Evolutionary conservation across 2,113 vertebrate genomes (phyloP).

Genomic region (Bos indicus): DNA sequence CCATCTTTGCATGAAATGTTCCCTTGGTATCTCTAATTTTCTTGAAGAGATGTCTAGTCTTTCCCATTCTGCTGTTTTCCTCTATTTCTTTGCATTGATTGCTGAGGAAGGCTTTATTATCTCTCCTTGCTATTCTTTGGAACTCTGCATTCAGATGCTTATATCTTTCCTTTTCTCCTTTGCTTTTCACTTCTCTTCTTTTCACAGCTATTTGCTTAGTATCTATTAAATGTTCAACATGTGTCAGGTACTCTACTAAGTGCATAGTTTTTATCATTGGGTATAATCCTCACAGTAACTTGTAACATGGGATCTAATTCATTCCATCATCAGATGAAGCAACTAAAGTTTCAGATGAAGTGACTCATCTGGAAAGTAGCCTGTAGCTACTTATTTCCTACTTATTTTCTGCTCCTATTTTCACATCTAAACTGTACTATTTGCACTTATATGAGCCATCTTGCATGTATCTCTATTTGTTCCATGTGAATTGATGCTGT

Average conservation of each 20-base stretch:
- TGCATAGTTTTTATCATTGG: neutral
- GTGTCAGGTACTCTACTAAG: neutral
- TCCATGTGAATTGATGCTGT: neutral
- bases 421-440: neutral
- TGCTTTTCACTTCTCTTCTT: too few relatives aligned
- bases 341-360: neutral
- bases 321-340: neutral
- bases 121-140: too few relatives aligned
- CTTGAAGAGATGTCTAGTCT: too few relatives aligned
- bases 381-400: neutral
- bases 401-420: neutral
- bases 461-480: neutral
- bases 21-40: too few relatives aligned
- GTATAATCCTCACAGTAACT: neutral
- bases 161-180: too few relatives aligned
- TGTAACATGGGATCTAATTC: neutral
- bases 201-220: neutral
- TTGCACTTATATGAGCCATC: neutral
- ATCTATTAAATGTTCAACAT: neutral
- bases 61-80: too few relatives aligned
- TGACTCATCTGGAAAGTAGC: neutral
- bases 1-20: too few relatives aligned
- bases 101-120: too few relatives aligned
- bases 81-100: too few relatives aligned
- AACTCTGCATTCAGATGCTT: too few relatives aligned